Evolutionary conservation across 2,797 vertebrate genomes (phyloP).

Genomic region (Coranthus polyacanthus): DNA sequence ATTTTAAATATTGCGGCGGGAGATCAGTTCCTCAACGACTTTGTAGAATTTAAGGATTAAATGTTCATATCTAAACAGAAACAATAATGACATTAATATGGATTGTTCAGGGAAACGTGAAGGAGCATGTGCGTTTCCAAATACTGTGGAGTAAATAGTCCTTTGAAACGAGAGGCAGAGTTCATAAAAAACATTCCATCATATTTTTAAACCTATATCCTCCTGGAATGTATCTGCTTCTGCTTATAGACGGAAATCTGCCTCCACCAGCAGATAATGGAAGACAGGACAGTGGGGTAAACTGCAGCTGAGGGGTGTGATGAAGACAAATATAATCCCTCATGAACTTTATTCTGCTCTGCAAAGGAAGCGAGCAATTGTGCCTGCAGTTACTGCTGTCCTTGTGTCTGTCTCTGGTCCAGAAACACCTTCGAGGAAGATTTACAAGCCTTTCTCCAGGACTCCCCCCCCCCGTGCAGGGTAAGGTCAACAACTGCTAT

Average conservation of each 20-base stretch:
- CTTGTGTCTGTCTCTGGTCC: not conserved
- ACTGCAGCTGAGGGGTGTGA: constrained; percentile 13
- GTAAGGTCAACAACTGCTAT: not conserved
- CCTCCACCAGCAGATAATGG: constrained; percentile 19
- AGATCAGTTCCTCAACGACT: too few species aligned
- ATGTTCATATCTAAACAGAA: too few species aligned
- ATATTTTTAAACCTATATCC: constrained; percentile 7
- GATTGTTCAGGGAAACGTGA: too few species aligned
- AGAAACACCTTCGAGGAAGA: not conserved
- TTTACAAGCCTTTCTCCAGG: not conserved
- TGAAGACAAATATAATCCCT: constrained; percentile 5
- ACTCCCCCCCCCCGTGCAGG: not conserved
- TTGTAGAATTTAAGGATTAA: not conserved
- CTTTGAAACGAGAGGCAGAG: too few species aligned
- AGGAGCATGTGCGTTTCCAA: not conserved
- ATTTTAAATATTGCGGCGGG: too few species aligned
- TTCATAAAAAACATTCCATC: too few species aligned
- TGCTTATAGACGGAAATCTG: constrained; percentile 8
- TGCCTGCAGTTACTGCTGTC: not conserved
- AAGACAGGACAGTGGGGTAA: constrained; percentile 11
- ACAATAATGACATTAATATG: too few species aligned
- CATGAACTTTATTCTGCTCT: not conserved
- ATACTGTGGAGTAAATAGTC: not conserved
- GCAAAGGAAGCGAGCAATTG: not conserved
- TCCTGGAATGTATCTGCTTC: constrained; percentile 17